Base-by-base conservation (phyloP, 2,888 invertebrate species). In the Acleris cristana region DNA sequence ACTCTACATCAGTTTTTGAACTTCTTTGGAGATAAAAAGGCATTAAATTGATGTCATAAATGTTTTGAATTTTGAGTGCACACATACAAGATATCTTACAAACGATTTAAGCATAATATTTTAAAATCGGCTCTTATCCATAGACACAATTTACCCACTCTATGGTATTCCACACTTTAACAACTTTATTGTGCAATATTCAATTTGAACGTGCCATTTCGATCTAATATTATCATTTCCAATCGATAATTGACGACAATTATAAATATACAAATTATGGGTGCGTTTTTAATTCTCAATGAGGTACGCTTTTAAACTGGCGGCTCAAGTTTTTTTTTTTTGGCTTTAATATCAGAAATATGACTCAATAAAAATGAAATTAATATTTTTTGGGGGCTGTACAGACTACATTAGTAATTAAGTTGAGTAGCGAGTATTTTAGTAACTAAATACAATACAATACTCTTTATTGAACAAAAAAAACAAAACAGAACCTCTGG, bases 151-250 rank as follows among this genome's bases (percentile, higher is more conserved):
- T 30, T 23, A 26, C 49, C 6, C 23, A 23, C 21, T 21, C 34
- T 23, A 60, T 26, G 54, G 23, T 60, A 65, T 44, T 51, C 19
- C 60, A 61, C 44, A 23, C 61, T 62, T 65, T 69, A 56, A 65
- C 51, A 44, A 64, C 64, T 14, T 40, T 3, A 66, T 65, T 69
- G 71, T 74, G 73, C 73, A 70, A 64, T 69, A 63, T 63, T 54
- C 52, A 68, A 65, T 64, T 69, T 65, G 55, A 45, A 68, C 54
- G 71, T 71, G 72, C 69, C 69, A 58, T 30, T 57, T 26, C 60
- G 23, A 49, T 14, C 48, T 56, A 56, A 59, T 45, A 53, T 45
- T 62, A 45, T 40, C 44, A 53, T 68, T 52, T 19, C 40, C 55
- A 56, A 64, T 59, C 30, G 56, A 57, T 66, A 66, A 66, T 66